These are phyloP conservation scores for Dromaius novaehollandiae DNA, from an alignment of 2,113 vertebrate species.

Conservation along the genomic window DNA sequence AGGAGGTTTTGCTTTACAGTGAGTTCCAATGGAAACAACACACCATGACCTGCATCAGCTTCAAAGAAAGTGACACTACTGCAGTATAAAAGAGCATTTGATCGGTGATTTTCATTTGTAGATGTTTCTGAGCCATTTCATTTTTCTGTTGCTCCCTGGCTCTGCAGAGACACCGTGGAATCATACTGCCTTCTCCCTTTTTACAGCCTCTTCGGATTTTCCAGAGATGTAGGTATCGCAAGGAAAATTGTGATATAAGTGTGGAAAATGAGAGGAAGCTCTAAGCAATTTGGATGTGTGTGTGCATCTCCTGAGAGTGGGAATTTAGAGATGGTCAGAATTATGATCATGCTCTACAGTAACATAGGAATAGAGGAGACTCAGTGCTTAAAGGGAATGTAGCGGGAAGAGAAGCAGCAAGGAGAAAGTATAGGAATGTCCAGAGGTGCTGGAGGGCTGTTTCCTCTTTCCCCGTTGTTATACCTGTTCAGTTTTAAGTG, in stretches of 20 bases:
- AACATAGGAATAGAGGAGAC: background rate
- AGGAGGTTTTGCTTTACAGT: background rate
- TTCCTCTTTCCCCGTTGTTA: background rate
- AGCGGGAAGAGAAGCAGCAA: conserved; percentile 23
- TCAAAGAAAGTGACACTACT: background rate
- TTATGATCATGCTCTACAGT: rapidly evolving
- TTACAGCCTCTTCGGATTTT: background rate
- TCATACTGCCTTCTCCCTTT: background rate
- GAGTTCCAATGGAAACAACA: background rate
- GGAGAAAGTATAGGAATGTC: background rate
- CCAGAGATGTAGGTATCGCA: background rate
- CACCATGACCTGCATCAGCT: background rate
- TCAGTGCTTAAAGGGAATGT: background rate
- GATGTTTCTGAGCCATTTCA: background rate
- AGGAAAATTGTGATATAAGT: background rate
- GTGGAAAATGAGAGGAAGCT: background rate
- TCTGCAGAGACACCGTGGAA: background rate
- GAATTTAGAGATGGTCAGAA: background rate
- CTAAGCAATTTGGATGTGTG: background rate
- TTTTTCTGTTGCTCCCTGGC: background rate
- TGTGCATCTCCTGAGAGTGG: background rate
- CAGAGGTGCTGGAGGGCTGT: background rate
- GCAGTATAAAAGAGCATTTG: background rate
- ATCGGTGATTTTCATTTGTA: background rate
- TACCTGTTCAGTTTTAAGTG: background rate